phyloP scores from a whole-genome alignment of 37 sponge, comb jelly and placozoan species.

The Beroe forskalii region DNA sequence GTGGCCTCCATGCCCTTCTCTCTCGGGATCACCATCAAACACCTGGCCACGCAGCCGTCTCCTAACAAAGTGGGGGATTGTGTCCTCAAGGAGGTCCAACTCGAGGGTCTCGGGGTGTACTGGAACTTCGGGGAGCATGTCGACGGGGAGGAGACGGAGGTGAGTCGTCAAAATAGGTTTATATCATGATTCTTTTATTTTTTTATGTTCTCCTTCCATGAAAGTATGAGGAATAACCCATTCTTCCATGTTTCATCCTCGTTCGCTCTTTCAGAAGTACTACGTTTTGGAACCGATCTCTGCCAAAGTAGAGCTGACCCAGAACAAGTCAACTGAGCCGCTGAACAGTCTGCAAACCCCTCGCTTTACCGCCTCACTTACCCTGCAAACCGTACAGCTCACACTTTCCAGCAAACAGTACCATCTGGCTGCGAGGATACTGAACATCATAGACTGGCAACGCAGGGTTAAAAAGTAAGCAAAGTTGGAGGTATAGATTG shows the following conservation, averaged over 20 bases:
- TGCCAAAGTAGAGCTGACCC: conserved; percentile 44
- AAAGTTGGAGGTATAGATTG: too few relatives aligned
- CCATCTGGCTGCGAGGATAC: conserved; percentile 16
- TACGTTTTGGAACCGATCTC: conserved; percentile 62
- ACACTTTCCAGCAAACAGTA: conserved; percentile 46
- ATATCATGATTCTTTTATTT: too few relatives aligned
- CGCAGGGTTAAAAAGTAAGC: conserved; percentile 2
- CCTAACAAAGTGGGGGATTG: conserved; percentile 8
- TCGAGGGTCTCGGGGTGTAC: conserved; percentile 44
- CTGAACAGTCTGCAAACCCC: conserved; percentile 25
- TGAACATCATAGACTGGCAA: conserved; percentile 57
- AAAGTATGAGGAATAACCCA: too few relatives aligned
- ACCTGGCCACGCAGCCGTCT: conserved; percentile 79
- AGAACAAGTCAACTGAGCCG: conserved; percentile 44
- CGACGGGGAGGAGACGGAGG: not conserved
- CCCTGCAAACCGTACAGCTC: conserved; percentile 27
- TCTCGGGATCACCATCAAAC: conserved; percentile 76
- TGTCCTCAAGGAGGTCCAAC: conserved; percentile 52
- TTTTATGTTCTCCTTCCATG: too few relatives aligned
- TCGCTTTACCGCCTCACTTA: conserved; percentile 37
- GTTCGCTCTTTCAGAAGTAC: conserved; percentile 54
- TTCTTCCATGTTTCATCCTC: too few relatives aligned
- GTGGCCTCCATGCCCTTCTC: conserved; percentile 73
- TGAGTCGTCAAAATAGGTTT: too few relatives aligned
- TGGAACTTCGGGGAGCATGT: conserved; percentile 25